A percentile compares a stretch with the other conserved stretches of the same genome.
phyloP scores from a whole-genome alignment of 2,888 invertebrate species.

The Tolmerus cingulatus region DNA sequence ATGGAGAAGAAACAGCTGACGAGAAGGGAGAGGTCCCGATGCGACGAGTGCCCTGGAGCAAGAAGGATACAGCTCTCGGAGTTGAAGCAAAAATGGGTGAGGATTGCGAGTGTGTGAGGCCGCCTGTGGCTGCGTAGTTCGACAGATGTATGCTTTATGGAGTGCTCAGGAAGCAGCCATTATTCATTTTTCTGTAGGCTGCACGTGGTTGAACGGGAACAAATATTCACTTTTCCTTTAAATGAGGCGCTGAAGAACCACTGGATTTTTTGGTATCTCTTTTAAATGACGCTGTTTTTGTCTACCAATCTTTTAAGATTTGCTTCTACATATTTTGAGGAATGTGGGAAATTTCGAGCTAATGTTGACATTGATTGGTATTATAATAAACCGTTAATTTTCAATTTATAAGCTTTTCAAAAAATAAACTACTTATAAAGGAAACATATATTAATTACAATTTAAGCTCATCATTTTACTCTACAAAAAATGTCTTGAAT shows the following conservation, averaged over 20 bases:
- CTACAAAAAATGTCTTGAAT: too few relatives aligned
- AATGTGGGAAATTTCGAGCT: too few relatives aligned
- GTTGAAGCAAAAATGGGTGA: constrained; percentile 4
- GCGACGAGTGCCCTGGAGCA: constrained; percentile 1
- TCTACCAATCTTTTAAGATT: too few relatives aligned
- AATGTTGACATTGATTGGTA: too few relatives aligned
- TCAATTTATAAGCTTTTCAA: too few relatives aligned
- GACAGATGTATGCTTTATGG: constrained; percentile 58
- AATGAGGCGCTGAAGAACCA: not conserved
- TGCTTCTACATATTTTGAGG: too few relatives aligned
- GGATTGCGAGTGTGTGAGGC: constrained; percentile 48
- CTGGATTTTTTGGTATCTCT: not conserved
- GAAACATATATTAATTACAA: too few relatives aligned
- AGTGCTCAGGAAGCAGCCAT: constrained; percentile 60
- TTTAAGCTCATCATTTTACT: too few relatives aligned
- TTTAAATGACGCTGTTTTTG: not conserved
- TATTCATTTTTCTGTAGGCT: constrained; percentile 58
- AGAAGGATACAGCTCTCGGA: not conserved
- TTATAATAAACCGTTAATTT: too few relatives aligned
- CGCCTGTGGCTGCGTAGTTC: constrained; percentile 52
- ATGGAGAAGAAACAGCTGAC: constrained; percentile 15
- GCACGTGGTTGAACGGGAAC: constrained; percentile 14
- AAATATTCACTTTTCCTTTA: not conserved
- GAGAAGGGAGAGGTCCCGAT: not conserved
- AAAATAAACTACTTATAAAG: too few relatives aligned